Conservation (phyloP, 2,888 invertebrate species). For the Ophion slaviceki region DNA sequence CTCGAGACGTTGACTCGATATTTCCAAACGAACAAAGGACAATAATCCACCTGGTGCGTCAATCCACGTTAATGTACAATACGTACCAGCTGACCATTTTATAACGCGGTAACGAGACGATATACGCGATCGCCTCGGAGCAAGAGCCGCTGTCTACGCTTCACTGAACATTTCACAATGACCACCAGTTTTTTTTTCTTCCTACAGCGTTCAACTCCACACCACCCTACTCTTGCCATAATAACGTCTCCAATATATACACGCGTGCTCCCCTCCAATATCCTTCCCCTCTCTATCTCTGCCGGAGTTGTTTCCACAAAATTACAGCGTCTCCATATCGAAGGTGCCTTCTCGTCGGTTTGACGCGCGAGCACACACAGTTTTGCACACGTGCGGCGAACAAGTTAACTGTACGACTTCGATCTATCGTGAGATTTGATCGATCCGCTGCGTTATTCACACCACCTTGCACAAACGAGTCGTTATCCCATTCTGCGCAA, state of each 20-base stretch:
- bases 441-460: too few species aligned
- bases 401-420: neutral
- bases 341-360: neutral
- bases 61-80: neutral
- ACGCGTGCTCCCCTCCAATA: neutral
- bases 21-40: neutral
- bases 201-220: constrained; percentile 5
- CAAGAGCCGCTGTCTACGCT: constrained; percentile 55
- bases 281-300: neutral
- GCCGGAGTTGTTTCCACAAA: neutral
- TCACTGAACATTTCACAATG: constrained; percentile 76
- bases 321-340: neutral
- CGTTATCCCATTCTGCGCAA: neutral
- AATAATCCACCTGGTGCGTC: neutral
- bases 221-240: constrained; percentile 46
- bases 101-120: neutral
- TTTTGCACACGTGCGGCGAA: neutral
- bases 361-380: neutral
- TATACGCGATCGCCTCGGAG: constrained; percentile 28
- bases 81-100: constrained; percentile 24
- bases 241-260: constrained; percentile 25
- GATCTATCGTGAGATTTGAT: too few species aligned
- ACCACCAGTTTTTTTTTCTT: constrained; percentile 68
- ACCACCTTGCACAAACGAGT: too few species aligned
- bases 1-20: neutral